Evolutionary conservation across 1,140 invertebrate genomes (phyloP), one percentile per base, ranked within the genome.

Genomic region (Heterodera schachtii): DNA sequence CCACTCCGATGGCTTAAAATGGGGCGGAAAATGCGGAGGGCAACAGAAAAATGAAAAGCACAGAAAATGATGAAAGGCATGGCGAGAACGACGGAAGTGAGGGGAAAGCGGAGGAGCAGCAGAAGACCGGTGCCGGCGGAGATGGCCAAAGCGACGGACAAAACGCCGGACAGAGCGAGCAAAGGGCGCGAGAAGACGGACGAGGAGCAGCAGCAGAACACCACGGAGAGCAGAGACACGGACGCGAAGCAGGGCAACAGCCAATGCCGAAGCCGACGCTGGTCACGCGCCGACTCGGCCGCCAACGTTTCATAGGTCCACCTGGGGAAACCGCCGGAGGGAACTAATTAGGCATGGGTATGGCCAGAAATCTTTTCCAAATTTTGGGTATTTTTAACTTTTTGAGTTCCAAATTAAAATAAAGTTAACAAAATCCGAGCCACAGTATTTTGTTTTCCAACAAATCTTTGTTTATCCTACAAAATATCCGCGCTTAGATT

Each of bases 11-110:
- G 74, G 88, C 88, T 89, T 79, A 46, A 91, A 85, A 19, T 1
- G 67, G 21, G 43, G 44, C 4, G 4, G 60, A 43, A 86, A 83
- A 31, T 78, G 21, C 47, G 21, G 70, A 64, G 49, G 69, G 43
- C 73, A 21, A 73, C 19, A 92, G 6, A 52, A 52, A 52, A 52
- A 44, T 1, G 60, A 49, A 86, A 52, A 52, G 6, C 92, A 97
- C 96, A 95, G 83, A 97, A 94, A 93, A 97, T 95, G 57, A 98
- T 93, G 88, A 97, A 97, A 6, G 96, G 96, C 19, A 95, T 95
- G 49, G 86, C 84, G 75, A 86, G 89, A 81, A 85, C 88, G 52
- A 89, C 84, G 78, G 85, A 87, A 31, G 88, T 90, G 78, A 89
- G 83, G 64, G 76, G 81, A 69, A 85, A 86, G 71, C 85, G 79